A percentile compares a stretch with the other conserved stretches of the same genome.
Conservation (phyloP, 2,888 invertebrate genomes). For the Priapulus caudatus region DNA sequence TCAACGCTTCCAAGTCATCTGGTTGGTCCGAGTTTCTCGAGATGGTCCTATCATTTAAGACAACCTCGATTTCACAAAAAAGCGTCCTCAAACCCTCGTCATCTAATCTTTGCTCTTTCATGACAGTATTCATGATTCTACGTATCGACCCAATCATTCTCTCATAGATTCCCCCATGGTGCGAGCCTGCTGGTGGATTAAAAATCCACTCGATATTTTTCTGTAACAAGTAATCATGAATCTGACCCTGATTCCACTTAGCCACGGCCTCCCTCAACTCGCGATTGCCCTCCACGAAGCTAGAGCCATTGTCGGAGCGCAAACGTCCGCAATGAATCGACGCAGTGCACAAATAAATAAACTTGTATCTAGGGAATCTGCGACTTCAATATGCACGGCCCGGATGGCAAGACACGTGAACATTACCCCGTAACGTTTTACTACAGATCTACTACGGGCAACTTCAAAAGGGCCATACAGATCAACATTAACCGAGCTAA, state of each 20-base stretch:
- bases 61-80: conserved; percentile 16
- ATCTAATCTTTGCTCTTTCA: conserved; percentile 13
- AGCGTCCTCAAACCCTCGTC: conserved; percentile 18
- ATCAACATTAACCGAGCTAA: too few species aligned
- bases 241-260: conserved; percentile 10
- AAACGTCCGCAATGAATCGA: too few species aligned
- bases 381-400: too few species aligned
- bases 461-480: too few species aligned
- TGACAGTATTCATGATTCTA: conserved; percentile 8
- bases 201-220: conserved; percentile 18
- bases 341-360: too few species aligned
- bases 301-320: conserved; percentile 21
- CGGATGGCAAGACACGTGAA: too few species aligned
- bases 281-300: conserved; percentile 16
- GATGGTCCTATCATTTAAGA: conserved; percentile 15
- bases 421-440: too few species aligned
- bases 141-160: conserved; percentile 19
- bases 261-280: conserved; percentile 14
- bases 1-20: conserved; percentile 15
- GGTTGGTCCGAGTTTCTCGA: conserved; percentile 14
- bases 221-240: not conserved
- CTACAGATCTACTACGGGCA: too few species aligned
- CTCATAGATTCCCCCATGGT: conserved; percentile 22
- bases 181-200: conserved; percentile 17
- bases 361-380: too few species aligned